A percentile compares a stretch with the other conserved stretches of the same genome.
Conservation (phyloP, 2,113 vertebrate species). For the Nycticebus coucang region DNA sequence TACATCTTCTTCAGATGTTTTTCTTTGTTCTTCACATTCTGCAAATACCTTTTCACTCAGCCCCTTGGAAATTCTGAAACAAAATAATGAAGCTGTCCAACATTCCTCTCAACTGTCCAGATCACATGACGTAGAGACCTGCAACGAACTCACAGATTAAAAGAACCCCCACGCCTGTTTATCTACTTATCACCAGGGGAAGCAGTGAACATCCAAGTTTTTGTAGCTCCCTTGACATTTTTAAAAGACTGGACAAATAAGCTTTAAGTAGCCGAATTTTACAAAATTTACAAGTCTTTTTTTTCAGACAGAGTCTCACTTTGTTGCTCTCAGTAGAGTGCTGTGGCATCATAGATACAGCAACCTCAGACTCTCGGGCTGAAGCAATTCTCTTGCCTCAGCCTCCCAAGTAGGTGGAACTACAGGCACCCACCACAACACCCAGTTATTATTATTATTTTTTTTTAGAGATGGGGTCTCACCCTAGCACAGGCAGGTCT, state of each 20-base stretch:
- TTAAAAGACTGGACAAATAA: neutral
- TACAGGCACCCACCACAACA: no score
- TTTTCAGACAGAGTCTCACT: no score
- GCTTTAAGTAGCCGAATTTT: neutral
- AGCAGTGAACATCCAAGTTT: neutral
- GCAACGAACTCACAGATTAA: neutral
- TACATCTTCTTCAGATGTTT: conserved; percentile 54
- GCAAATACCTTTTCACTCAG: conserved; percentile 90
- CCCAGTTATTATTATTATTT: no score
- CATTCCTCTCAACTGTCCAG: neutral
- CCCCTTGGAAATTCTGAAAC: conserved; percentile 92
- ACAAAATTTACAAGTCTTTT: neutral
- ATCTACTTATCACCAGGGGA: accelerated
- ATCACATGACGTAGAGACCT: neutral
- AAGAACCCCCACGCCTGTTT: neutral
- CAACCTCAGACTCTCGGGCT: no score
- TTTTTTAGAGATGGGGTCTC: no score
- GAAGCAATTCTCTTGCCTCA: no score
- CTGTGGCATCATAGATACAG: no score
- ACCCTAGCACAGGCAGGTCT: no score
- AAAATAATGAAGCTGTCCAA: neutral
- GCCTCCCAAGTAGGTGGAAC: no score
- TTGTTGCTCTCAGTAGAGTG: no score
- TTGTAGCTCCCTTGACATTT: neutral
- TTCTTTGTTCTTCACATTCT: conserved; percentile 81